Base-by-base conservation (phyloP, 2,888 invertebrate genomes). In the Heliconius cydno region DNA sequence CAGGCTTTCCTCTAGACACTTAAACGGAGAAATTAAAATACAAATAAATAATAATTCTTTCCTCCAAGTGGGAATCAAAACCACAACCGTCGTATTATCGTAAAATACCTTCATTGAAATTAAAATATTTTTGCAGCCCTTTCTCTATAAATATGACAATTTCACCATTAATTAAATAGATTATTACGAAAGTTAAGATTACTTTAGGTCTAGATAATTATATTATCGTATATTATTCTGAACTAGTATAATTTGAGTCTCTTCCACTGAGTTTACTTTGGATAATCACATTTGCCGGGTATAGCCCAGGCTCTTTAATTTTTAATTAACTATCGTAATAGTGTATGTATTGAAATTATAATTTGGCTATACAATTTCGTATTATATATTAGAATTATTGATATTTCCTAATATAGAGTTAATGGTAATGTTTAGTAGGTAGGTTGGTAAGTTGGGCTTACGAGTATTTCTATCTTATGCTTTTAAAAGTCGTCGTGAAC, bases 131-230 rank as follows among this genome's bases (percentile, higher is more conserved):
- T 67, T 66, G 19, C 19, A 52, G 9, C 28, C 25, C 25, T 28
- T 30, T 30, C 10, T 25, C 10, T 72, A 72, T 52, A 52, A 22
- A 22, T 34, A 34, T 57, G 52, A 63, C 30, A 41, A 71, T 38
- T 65, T 30, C 28, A 15, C 25, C 66, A 30, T 78, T 76, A 25
- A 77, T 22, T 74, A 57, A 77, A 28, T 65, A 52, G 41, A 41
- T 70, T 79, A 77, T 71, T 57, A 65, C 19, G 66, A n/a, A 81
- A 79, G 79, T 81, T 79, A 34, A 70, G 67, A 79, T 79, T 72
- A 71, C 75, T 71, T 65, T 66, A 60, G 66, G 71, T 77, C 73
- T 77, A 77, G 75, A 70, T 75, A 74, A 81, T 79, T 77, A 70
- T n/a, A 66, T 76, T 70, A 77, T 70, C 13, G 70, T 70, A 68